phyloP scores from a whole-genome alignment of 2,888 invertebrate genomes.

The Hydropsyche betteni region DNA sequence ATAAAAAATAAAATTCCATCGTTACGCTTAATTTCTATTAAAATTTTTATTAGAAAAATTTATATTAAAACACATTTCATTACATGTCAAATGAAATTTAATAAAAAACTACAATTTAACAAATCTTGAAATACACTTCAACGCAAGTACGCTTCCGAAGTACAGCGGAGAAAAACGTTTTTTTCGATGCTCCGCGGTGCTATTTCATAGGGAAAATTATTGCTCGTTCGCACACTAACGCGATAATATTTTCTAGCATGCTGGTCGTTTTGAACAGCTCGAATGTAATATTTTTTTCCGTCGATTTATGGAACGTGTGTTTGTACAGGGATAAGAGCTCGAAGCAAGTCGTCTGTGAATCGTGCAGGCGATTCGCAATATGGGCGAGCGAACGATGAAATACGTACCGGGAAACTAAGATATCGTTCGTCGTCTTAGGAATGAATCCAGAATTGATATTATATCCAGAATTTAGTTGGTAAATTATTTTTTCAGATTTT shows the following conservation, averaged over 20 bases:
- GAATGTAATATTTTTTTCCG: neutral
- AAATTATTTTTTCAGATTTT: too few relatives aligned
- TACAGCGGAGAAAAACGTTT: neutral
- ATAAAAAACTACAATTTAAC: neutral
- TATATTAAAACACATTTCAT: too few relatives aligned
- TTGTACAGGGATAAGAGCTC: neutral
- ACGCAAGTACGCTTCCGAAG: neutral
- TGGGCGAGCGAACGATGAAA: neutral
- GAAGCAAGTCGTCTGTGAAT: neutral
- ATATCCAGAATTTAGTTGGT: too few relatives aligned
- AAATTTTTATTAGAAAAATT: too few relatives aligned
- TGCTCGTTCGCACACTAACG: neutral
- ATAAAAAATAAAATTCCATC: too few relatives aligned
- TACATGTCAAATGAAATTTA: too few relatives aligned
- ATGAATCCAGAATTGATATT: too few relatives aligned
- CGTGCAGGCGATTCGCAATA: neutral
- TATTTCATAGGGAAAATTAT: conserved; percentile 10
- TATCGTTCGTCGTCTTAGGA: neutral
- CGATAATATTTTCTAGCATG: neutral
- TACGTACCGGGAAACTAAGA: conserved; percentile 4
- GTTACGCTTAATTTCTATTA: too few relatives aligned
- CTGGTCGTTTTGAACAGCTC: neutral
- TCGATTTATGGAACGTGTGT: neutral
- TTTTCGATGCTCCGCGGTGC: neutral
- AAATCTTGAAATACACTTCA: neutral